Percentiles rank a stretch among this genome's conserved stretches.
These are phyloP conservation scores for Thalassaphorura encarpata DNA, from an alignment of 1,140 invertebrate genomes.

Conservation along the genomic window DNA sequence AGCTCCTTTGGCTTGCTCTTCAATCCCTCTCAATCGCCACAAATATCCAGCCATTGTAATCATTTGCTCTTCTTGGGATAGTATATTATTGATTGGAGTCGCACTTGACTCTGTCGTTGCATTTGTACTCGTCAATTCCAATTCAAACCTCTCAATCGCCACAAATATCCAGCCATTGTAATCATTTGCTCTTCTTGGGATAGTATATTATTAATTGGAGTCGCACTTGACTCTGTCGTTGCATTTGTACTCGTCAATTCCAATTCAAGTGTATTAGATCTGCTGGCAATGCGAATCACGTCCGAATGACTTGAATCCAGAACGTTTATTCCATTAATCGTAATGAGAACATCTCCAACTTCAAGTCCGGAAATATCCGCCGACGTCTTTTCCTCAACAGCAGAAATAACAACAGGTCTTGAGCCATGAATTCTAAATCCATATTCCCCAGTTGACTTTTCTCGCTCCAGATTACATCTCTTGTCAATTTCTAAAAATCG, in stretches of 20 bases:
- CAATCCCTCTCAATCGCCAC: neutral
- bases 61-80: too few relatives aligned
- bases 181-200: too few relatives aligned
- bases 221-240: too few relatives aligned
- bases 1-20: too few relatives aligned
- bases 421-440: constrained; percentile 92
- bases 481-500: neutral
- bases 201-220: too few relatives aligned
- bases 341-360: constrained; percentile 87
- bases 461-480: too few relatives aligned
- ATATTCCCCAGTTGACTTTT: constrained; percentile 69
- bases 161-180: neutral
- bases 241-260: constrained; percentile 79
- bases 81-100: too few relatives aligned
- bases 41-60: too few relatives aligned
- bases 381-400: constrained; percentile 81
- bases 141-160: neutral
- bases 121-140: neutral
- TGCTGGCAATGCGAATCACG: constrained; percentile 85
- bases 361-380: constrained; percentile 81
- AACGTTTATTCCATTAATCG: constrained; percentile 80
- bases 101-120: neutral
- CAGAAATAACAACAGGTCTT: constrained; percentile 87
- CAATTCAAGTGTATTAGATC: constrained; percentile 72
- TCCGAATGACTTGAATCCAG: constrained; percentile 86